phyloP scores from a whole-genome alignment of 2,797 vertebrate species.

The Neosilurus mollespiculum region DNA sequence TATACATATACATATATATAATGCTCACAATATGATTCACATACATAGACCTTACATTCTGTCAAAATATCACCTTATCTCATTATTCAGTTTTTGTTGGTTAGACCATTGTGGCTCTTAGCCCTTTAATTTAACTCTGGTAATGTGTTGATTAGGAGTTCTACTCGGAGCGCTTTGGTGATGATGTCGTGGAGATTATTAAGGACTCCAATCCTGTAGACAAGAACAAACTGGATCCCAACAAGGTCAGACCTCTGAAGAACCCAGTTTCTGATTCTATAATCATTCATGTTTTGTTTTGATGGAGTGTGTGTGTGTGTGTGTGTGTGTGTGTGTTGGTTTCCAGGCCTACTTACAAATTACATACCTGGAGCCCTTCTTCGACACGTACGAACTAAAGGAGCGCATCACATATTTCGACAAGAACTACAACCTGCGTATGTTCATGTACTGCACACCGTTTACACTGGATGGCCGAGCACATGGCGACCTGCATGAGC shows the following conservation, averaged over 20 bases:
- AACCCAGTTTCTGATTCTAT: neutral
- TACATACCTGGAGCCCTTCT: slow-evolving; percentile 96
- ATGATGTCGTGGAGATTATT: slow-evolving; percentile 94
- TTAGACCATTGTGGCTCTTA: no score
- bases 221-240: slow-evolving; percentile 96
- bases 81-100: no score
- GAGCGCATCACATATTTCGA: slow-evolving; percentile 98
- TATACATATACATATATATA: no score
- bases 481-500: slow-evolving; percentile 94
- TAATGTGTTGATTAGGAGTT: slow-evolving; percentile 78
- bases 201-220: slow-evolving; percentile 98
- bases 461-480: slow-evolving; percentile 96
- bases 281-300: neutral
- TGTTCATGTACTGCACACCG: slow-evolving; percentile 97
- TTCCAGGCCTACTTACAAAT: slow-evolving; percentile 93
- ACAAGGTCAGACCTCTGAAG: slow-evolving; percentile 77
- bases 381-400: slow-evolving; percentile 98
- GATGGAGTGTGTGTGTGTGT: neutral
- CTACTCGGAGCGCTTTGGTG: slow-evolving; percentile 94
- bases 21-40: no score
- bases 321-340: neutral
- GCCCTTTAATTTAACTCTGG: neutral
- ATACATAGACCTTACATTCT: no score
- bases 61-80: no score
- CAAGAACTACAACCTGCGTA: slow-evolving; percentile 97